phyloP scores from a whole-genome alignment of 2,888 invertebrate species.

The Dioctria linearis region DNA sequence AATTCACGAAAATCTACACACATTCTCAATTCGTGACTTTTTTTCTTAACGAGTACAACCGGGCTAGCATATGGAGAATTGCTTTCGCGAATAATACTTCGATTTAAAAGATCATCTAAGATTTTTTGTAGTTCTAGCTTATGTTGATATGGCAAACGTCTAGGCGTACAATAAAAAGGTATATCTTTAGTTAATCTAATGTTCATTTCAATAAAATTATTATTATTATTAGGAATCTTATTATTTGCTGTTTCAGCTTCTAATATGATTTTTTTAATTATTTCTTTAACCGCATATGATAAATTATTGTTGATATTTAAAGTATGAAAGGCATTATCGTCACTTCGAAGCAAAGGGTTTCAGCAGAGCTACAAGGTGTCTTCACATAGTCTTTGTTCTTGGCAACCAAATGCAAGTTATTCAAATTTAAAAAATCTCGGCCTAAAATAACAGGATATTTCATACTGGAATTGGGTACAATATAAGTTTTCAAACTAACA shows the following conservation, averaged over 20 bases:
- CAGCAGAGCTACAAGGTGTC: background rate
- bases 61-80: slow-evolving; percentile 58
- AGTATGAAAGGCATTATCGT: background rate
- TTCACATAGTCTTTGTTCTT: background rate
- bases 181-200: background rate
- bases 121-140: slow-evolving; percentile 54
- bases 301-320: too few relatives aligned
- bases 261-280: too few relatives aligned
- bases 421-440: slow-evolving; percentile 50
- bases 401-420: background rate
- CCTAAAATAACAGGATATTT: slow-evolving; percentile 55
- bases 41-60: slow-evolving; percentile 58
- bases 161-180: slow-evolving; percentile 53
- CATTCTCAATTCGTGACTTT: slow-evolving; percentile 55
- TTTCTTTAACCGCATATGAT: background rate
- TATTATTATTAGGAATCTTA: background rate
- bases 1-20: slow-evolving; percentile 57
- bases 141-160: slow-evolving; percentile 54
- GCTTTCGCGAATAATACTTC: slow-evolving; percentile 54
- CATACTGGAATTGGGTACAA: slow-evolving; percentile 54
- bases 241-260: background rate
- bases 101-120: slow-evolving; percentile 13
- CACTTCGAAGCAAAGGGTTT: background rate
- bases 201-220: too few relatives aligned
- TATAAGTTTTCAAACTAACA: slow-evolving; percentile 45